Conservation (phyloP, 1,140 invertebrate genomes). For the Stegodyphus dumicola region DNA sequence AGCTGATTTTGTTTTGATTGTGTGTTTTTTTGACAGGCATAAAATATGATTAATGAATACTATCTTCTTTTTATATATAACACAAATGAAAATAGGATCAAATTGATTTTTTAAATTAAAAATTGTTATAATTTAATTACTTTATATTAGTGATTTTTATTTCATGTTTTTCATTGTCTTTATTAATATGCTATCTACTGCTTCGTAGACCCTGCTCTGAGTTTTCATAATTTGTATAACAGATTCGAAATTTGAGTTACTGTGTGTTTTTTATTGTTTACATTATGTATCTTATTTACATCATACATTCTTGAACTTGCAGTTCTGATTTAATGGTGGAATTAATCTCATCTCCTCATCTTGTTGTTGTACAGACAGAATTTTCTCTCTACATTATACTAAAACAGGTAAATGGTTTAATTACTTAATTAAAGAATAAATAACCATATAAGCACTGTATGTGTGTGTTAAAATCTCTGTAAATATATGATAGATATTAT, state of each 20-base stretch:
- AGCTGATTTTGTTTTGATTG: too few relatives aligned
- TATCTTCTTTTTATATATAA: too few relatives aligned
- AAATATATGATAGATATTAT: neutral
- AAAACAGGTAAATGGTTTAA: conserved; percentile 68
- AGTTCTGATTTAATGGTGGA: conserved; percentile 76
- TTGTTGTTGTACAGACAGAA: conserved; percentile 84
- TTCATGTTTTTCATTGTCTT: neutral
- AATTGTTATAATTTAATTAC: neutral
- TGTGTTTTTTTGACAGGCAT: too few relatives aligned
- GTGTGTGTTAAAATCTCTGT: neutral
- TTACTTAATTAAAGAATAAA: neutral
- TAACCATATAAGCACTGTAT: neutral
- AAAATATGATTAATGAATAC: too few relatives aligned
- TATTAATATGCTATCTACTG: neutral
- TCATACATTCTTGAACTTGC: conserved; percentile 22
- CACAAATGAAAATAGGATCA: too few relatives aligned
- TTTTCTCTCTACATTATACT: conserved; percentile 82
- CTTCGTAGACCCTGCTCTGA: too few relatives aligned
- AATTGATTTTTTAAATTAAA: too few relatives aligned
- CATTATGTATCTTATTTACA: too few relatives aligned
- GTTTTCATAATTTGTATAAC: too few relatives aligned
- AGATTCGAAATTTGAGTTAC: too few relatives aligned
- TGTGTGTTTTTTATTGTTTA: too few relatives aligned
- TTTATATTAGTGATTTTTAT: neutral
- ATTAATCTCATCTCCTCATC: conserved; percentile 75